phyloP scores from a whole-genome alignment of 2,797 vertebrate species.

The Phrynocephalus forsythii region DNA sequence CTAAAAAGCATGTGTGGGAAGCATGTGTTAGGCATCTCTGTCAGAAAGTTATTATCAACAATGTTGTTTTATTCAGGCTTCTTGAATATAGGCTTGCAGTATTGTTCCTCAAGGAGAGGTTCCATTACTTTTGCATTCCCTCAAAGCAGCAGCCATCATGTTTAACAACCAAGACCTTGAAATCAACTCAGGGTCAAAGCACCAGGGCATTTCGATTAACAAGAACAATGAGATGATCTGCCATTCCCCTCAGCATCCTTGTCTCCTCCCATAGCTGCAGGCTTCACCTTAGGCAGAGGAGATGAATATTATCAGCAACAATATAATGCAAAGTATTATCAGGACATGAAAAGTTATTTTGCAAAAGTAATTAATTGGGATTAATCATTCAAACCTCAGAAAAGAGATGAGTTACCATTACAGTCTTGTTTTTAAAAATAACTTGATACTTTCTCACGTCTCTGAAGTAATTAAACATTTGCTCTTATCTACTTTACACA shows the following conservation, averaged over 20 bases:
- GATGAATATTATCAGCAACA: neutral
- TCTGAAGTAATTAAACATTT: no score
- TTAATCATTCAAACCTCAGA: neutral
- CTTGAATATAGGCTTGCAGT: neutral
- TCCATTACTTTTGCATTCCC: neutral
- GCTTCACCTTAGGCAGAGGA: neutral
- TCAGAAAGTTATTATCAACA: neutral
- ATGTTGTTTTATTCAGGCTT: neutral
- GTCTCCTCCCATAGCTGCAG: neutral
- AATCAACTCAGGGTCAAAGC: neutral
- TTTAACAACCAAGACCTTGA: neutral
- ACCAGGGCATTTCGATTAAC: neutral
- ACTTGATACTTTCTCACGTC: no score
- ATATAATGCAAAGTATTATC: neutral
- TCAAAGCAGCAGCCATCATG: neutral
- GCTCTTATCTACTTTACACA: no score
- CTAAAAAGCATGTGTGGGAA: neutral
- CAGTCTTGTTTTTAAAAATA: neutral
- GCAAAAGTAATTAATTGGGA: neutral
- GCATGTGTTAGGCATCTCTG: neutral
- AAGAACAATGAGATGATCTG: neutral
- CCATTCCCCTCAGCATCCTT: neutral
- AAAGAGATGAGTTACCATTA: neutral
- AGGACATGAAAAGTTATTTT: neutral
- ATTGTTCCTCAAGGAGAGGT: neutral